Evolutionary conservation across 2,113 vertebrate genomes (phyloP), one percentile per base, ranked within the genome.

Genomic region (Elaphurus davidianus): DNA sequence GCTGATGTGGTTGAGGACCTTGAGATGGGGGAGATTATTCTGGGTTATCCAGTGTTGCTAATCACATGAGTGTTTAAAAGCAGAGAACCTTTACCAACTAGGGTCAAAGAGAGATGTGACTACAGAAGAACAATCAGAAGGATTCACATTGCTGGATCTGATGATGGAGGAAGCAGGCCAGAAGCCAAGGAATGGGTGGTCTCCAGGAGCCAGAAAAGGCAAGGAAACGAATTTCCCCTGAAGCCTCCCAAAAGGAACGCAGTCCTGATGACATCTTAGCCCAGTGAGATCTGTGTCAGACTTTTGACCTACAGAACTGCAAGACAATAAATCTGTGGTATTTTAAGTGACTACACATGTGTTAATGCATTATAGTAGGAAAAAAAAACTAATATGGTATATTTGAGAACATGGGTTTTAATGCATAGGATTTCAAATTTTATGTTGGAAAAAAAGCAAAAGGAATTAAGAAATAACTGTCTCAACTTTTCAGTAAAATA

Each of bases 401-500:
- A 90, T 84, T 86, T 9, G 7, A 71, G 36, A 92, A 62, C 14
- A 28, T 43, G 2, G 50, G 52, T 88, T 71, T 81, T 89, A 67
- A 76, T 86, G 2, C 7, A 27, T 5, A 71, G 27, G 81, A 50
- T 79, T 91, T 87, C 50, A 76, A 79, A n/a, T 15, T 60, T 43
- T 57, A 90, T 28, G 43, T 64, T 90, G 45, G 45, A n/a, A 84
- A 94, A 55, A 3, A 81, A 62, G 27, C 57, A 83, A 67, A 94
- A 85, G 50, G 47, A 95, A 71, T 87, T 90, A 79, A 71, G 19
- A 97, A 90, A 85, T 59, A 59, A 19, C 62, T 93, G 7, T 50
- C 67, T 95, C 40, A 89, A 59, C 89, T 89, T 90, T 74, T 87
- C 27, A 64, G 47, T 47, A 81, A 12, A 15, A 54, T 86, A 8